Evolutionary conservation across 2,888 invertebrate genomes (phyloP).

Genomic region (Drosophila ochracea): DNA sequence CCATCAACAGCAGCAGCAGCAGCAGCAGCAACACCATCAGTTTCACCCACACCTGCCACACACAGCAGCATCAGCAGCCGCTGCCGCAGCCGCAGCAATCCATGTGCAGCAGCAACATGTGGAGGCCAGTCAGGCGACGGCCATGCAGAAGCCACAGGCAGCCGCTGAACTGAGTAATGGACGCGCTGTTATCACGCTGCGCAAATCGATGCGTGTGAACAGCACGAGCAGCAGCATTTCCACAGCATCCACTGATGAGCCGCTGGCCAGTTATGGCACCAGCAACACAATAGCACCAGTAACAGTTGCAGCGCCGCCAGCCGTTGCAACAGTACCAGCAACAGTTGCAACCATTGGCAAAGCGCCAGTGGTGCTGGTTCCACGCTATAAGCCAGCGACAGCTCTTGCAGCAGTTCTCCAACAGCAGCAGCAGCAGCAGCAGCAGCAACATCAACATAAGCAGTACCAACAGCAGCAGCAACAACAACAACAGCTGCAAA

Average conservation of each 20-base stretch:
- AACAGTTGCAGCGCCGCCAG: conserved; percentile 1
- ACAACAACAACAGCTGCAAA: conserved; percentile 50
- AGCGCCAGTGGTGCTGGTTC: conserved; percentile 63
- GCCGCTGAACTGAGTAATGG: conserved; percentile 54
- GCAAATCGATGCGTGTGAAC: conserved; percentile 84
- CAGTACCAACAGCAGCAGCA: conserved; percentile 54
- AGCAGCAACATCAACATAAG: conserved; percentile 50
- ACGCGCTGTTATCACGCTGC: conserved; percentile 57
- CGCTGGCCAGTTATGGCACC: conserved; percentile 73
- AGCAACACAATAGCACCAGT: conserved; percentile 15
- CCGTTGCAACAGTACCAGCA: conserved; percentile 9
- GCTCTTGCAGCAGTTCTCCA: conserved; percentile 36
- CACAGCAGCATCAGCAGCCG: conserved; percentile 53
- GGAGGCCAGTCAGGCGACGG: conserved; percentile 59
- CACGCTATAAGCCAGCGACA: conserved; percentile 55
- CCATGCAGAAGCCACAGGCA: conserved; percentile 57
- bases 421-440: conserved; percentile 37
- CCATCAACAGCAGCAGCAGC: conserved; percentile 66
- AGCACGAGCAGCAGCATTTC: conserved; percentile 85
- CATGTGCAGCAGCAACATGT: conserved; percentile 38
- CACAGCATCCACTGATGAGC: conserved; percentile 83
- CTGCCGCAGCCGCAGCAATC: conserved; percentile 41
- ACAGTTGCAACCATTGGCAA: conserved; percentile 36
- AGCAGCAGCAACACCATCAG: conserved; percentile 59
- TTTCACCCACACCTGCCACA: conserved; percentile 57